Conservation (phyloP, 2,888 invertebrate species). For the Conops quadrifasciatus region DNA sequence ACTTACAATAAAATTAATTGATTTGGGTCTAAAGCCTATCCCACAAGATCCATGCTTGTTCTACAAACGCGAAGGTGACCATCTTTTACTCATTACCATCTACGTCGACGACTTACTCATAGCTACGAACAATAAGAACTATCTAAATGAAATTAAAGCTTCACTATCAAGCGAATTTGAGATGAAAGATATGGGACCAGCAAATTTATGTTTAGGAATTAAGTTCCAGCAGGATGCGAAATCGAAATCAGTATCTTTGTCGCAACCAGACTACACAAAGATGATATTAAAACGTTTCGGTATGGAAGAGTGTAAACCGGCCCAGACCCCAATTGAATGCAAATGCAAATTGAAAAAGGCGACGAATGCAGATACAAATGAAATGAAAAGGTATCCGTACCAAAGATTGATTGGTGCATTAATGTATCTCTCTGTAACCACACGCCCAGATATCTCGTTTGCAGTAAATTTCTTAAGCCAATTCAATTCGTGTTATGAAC, state of each 20-base stretch:
- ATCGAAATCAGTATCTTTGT: constrained; percentile 30
- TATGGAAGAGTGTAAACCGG: constrained; percentile 39
- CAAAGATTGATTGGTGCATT: constrained; percentile 43
- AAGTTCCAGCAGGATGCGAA: not conserved
- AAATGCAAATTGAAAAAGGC: constrained; percentile 34
- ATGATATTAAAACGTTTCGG: constrained; percentile 38
- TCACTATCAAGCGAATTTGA: constrained; percentile 36
- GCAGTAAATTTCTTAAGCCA: constrained; percentile 36
- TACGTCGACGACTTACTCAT: constrained; percentile 43
- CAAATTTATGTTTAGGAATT: not conserved
- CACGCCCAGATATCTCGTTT: no score
- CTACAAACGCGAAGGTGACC: constrained; percentile 29
- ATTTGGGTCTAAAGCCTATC: not conserved
- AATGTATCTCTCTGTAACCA: constrained; percentile 42
- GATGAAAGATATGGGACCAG: constrained; percentile 4
- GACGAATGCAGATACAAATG: constrained; percentile 25
- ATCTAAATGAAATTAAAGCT: constrained; percentile 34
- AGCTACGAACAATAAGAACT: constrained; percentile 39
- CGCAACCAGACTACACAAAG: constrained; percentile 39
- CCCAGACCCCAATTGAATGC: constrained; percentile 36
- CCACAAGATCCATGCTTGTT: constrained; percentile 14
- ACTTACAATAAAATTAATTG: constrained; percentile 15
- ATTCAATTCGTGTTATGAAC: constrained; percentile 40
- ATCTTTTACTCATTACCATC: constrained; percentile 39
- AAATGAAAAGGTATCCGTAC: constrained; percentile 38